phyloP scores from a whole-genome alignment of 92 coral and sea anemone species.

The Porites rus region DNA sequence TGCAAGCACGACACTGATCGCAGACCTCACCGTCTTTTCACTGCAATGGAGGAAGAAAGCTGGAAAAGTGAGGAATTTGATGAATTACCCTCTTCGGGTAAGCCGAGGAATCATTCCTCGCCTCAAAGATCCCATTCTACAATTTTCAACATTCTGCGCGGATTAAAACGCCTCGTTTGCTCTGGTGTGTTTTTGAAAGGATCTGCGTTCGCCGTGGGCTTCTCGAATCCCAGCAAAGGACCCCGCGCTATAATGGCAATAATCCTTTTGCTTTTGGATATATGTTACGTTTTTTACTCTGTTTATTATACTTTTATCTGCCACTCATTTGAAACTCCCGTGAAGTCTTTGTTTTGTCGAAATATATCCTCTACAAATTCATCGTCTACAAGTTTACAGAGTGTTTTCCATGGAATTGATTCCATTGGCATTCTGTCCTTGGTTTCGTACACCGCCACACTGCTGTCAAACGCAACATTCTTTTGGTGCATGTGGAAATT shows the following conservation, averaged over 20 bases:
- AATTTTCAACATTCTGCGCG: background rate
- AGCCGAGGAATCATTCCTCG: background rate
- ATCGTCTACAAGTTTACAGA: background rate
- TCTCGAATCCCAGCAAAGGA: conserved; percentile 73
- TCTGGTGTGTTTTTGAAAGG: conserved; percentile 62
- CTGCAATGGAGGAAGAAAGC: conserved; percentile 4
- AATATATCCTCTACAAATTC: no score
- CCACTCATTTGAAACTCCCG: no score
- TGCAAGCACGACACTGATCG: no score
- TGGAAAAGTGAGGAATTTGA: conserved; percentile 12
- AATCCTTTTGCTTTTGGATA: no score
- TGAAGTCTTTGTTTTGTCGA: no score
- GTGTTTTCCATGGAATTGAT: no score
- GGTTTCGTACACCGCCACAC: conserved; percentile 38
- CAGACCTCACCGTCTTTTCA: no score
- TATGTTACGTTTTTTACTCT: no score
- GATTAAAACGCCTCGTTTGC: conserved; percentile 25
- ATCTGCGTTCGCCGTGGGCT: conserved; percentile 53
- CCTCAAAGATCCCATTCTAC: background rate
- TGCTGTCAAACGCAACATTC: conserved; percentile 66
- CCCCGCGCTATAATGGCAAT: no score
- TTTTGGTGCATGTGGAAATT: conserved; percentile 65
- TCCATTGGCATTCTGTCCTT: background rate
- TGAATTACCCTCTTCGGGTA: conserved; percentile 13
- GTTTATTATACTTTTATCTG: no score